Base-by-base conservation (phyloP, 2,113 vertebrate species). In the Trichomycterus rosablanca region DNA sequence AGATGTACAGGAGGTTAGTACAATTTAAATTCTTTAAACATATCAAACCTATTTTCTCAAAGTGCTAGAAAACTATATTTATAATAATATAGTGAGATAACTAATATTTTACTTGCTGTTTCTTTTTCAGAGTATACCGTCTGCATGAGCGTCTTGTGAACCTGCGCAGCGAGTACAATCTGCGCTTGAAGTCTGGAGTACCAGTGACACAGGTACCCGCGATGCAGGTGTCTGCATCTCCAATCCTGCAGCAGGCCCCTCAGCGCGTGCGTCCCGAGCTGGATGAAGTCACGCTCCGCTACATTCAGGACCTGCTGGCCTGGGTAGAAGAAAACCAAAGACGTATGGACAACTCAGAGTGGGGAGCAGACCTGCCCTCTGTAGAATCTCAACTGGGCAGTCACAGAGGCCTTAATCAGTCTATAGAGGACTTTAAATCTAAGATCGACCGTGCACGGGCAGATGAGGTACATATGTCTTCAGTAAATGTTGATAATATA, bases 321-420 rank as follows among this genome's bases (percentile, higher is more conserved):
- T 97, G 95, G 95, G 90, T 97, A 71, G 92, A 95, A 68, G 94
- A 97, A 79, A 96, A 96, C 85, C 94, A 97, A 85, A 82, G 81
- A 10, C 86, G 91, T 0, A 66, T 95, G 59, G 87, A 83, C 0
- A 14, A 63, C 0, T 89, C 89, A 0, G 89, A 94, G 74, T 97
- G 94, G 95, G 95, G 94, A 0, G 76, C 83, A 0, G 95, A 98
- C 85, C 84, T 96, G 66, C 92, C 95, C 67, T 88, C 87, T 0
- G 93, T 96, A 45, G 93, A 97, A 82, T 88, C 90, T 0, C 90
- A 95, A 66, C 86, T 98, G 63, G 91, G 92, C 28, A 88, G 88
- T 74, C 94, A 98, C 74, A 90, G 95, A 0, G 92, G 95, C 32
- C 87, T 97, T 43, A 92, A 97, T 78, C 90, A 90, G 52, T 92